Evolutionary conservation across 2,888 invertebrate species (phyloP).

Genomic region (Drosophila engyochracea): DNA sequence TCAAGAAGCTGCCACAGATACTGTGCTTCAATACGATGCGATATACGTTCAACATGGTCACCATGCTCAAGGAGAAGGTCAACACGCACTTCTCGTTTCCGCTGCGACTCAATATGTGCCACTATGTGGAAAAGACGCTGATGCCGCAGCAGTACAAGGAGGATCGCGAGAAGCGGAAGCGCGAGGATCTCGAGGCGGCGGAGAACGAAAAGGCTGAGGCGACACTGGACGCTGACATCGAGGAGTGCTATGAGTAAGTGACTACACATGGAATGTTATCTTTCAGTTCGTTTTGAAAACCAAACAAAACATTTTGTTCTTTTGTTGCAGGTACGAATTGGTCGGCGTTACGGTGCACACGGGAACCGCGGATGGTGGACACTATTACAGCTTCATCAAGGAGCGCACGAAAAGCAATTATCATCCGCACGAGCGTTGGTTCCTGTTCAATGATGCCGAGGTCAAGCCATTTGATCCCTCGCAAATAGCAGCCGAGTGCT

Average conservation of each 20-base stretch:
- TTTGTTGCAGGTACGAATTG: conserved; percentile 88
- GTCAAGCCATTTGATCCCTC: conserved; percentile 98
- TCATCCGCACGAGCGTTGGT: conserved; percentile 94
- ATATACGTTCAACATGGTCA: conserved; percentile 98
- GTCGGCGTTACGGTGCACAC: conserved; percentile 98
- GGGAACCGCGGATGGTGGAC: conserved; percentile 98
- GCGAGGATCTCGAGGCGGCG: conserved; percentile 60
- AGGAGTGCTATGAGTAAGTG: conserved; percentile 91
- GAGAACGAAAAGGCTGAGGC: conserved; percentile 71
- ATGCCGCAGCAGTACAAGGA: conserved; percentile 95
- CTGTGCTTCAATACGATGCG: conserved; percentile 98
- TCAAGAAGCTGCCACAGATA: conserved; percentile 96
- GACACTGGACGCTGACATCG: conserved; percentile 86
- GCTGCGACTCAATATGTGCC: conserved; percentile 96
- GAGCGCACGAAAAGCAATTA: conserved; percentile 89
- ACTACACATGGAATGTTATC: conserved; percentile 9
- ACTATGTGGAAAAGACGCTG: conserved; percentile 96
- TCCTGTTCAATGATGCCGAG: conserved; percentile 96
- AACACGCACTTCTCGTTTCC: conserved; percentile 99
- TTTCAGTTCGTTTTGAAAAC: neutral
- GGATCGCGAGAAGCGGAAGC: conserved; percentile 87
- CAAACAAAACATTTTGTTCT: conserved; percentile 43
- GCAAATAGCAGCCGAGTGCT: conserved; percentile 97
- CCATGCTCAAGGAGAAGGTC: conserved; percentile 98
- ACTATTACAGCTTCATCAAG: conserved; percentile 97